phyloP scores from a whole-genome alignment of 2,113 vertebrate genomes.

The Oenanthe oenanthe region DNA sequence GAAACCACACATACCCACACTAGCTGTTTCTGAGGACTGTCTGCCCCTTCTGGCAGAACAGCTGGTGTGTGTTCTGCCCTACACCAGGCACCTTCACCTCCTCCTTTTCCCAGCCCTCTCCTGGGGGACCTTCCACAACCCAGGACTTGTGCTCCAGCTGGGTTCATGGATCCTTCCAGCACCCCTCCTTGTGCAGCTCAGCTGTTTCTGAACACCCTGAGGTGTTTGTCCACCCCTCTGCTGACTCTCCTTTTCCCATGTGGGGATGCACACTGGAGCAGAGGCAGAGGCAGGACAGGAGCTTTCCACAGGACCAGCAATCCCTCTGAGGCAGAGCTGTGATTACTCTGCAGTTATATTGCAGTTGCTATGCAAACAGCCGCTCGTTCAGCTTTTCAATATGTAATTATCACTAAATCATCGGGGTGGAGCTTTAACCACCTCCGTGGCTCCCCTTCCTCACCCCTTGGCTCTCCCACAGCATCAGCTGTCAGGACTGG shows the following conservation, averaged over 20 bases:
- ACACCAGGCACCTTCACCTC: background rate
- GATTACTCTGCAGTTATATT: background rate
- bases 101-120: background rate
- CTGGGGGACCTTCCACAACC: background rate
- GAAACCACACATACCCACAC: background rate
- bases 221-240: background rate
- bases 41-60: background rate
- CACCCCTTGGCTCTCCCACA: background rate
- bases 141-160: background rate
- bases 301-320: background rate
- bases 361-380: slow-evolving; percentile 52
- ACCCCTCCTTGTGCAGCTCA: background rate
- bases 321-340: background rate
- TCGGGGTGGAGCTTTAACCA: slow-evolving; percentile 11
- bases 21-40: background rate
- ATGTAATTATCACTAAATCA: slow-evolving; percentile 46
- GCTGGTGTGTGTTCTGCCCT: background rate
- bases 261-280: background rate
- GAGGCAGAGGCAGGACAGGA: background rate
- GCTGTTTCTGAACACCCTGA: background rate
- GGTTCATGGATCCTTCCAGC: background rate
- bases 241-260: background rate
- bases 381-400: background rate
- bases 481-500: background rate
- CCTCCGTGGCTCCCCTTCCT: background rate